Evolutionary conservation across 2,113 vertebrate species (phyloP).

Genomic region (Perca fluviatilis): DNA sequence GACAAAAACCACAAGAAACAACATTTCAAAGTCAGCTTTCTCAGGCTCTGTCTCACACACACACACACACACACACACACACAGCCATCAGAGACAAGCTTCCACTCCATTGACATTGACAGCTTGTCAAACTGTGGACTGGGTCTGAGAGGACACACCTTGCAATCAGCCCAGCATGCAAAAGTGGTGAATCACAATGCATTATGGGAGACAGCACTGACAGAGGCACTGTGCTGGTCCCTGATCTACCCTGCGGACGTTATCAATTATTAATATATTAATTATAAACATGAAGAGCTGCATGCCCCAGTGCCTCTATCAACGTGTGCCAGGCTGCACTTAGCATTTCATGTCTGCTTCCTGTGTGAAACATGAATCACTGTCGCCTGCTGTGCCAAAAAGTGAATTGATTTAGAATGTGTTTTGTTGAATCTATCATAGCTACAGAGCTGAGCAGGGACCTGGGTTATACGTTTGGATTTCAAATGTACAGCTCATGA

Average conservation of each 20-base stretch:
- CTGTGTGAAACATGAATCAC: not conserved
- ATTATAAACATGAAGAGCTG: slow-evolving; percentile 35
- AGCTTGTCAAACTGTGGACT: slow-evolving; percentile 61
- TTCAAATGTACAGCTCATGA: not conserved
- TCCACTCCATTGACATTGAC: slow-evolving; percentile 60
- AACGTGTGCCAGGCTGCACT: slow-evolving; percentile 17
- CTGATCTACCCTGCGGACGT: slow-evolving; percentile 20
- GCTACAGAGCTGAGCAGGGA: not conserved
- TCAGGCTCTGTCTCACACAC: slow-evolving; percentile 4
- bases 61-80: slow-evolving; percentile 34
- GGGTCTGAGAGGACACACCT: slow-evolving; percentile 56
- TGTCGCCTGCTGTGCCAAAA: not conserved
- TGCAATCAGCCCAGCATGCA: slow-evolving; percentile 59
- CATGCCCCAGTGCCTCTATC: slow-evolving; percentile 4
- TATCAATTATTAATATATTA: slow-evolving; percentile 48
- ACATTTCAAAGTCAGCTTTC: slow-evolving; percentile 11
- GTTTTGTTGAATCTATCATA: not conserved
- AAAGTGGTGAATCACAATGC: slow-evolving; percentile 44
- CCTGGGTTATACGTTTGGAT: not conserved
- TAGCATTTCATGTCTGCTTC: slow-evolving; percentile 4
- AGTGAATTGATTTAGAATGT: not conserved
- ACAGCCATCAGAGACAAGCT: slow-evolving; percentile 54
- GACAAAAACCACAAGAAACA: slow-evolving; percentile 3
- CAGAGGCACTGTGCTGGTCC: slow-evolving; percentile 6
- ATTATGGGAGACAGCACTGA: slow-evolving; percentile 36